These are phyloP conservation scores for Pseudochromis fuscus DNA, from an alignment of 2,797 vertebrate genomes.

Conservation along the genomic window DNA sequence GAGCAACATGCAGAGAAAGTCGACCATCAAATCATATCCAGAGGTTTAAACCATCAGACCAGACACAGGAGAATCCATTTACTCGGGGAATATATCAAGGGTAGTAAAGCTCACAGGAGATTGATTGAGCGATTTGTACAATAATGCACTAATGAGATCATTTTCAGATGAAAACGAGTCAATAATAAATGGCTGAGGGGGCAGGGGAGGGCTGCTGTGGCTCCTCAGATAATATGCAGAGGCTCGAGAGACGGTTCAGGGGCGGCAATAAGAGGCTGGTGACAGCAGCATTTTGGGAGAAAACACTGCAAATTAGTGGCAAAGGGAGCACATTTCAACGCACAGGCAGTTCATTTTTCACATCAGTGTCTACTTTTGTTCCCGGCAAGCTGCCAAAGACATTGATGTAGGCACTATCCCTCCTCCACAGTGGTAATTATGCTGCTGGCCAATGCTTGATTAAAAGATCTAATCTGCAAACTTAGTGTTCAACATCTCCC, in stretches of 20 bases:
- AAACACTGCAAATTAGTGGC: constrained; percentile 62
- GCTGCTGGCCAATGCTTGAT: constrained; percentile 75
- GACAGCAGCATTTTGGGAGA: constrained; percentile 57
- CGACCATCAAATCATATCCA: constrained; percentile 34
- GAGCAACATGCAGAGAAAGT: constrained; percentile 39
- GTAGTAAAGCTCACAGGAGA: constrained; percentile 55
- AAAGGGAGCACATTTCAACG: constrained; percentile 64
- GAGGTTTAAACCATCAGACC: constrained; percentile 23
- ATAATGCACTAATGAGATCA: constrained; percentile 72
- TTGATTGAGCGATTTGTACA: constrained; percentile 66
- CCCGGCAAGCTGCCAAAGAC: constrained; percentile 72
- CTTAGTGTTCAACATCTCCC: constrained; percentile 72
- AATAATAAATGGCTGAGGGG: constrained; percentile 64
- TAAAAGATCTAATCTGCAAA: constrained; percentile 81
- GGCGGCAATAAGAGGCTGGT: constrained; percentile 46
- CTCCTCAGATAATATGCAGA: constrained; percentile 50
- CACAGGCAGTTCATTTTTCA: constrained; percentile 73
- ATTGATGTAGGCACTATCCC: constrained; percentile 73
- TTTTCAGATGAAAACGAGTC: constrained; percentile 69
- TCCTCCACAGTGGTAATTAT: constrained; percentile 76
- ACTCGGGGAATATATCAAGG: constrained; percentile 41
- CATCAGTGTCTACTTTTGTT: constrained; percentile 75
- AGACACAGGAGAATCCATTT: constrained; percentile 37
- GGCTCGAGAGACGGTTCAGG: constrained; percentile 37
- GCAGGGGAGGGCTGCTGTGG: constrained; percentile 28